Conservation (phyloP, 2,888 invertebrate species). For the Sisyra terminalis region DNA sequence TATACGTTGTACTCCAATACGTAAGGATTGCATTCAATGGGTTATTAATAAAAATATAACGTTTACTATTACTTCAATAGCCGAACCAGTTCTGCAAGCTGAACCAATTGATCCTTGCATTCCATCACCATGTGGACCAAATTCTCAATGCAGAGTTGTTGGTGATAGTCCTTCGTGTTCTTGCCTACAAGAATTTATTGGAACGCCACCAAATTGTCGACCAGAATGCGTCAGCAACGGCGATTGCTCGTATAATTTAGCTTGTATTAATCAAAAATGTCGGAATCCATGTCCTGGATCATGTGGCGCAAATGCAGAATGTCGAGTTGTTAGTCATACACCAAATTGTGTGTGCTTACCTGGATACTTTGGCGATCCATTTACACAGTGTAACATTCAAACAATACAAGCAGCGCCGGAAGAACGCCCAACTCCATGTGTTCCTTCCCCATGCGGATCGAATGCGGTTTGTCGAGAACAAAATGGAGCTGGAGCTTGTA, state of each 20-base stretch:
- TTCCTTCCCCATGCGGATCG: conserved; percentile 44
- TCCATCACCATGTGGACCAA: conserved; percentile 44
- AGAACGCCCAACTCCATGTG: conserved; percentile 43
- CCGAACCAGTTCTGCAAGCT: not conserved
- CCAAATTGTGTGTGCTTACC: conserved; percentile 38
- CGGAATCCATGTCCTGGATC: conserved; percentile 45
- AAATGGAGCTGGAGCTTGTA: conserved; percentile 46
- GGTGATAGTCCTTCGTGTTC: conserved; percentile 44
- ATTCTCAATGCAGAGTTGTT: conserved; percentile 45
- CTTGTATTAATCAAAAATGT: conserved; percentile 61
- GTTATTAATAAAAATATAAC: not conserved
- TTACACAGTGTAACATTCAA: conserved; percentile 34
- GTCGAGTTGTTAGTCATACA: conserved; percentile 36
- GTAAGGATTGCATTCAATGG: too few species aligned
- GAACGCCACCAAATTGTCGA: conserved; percentile 54
- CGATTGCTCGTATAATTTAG: conserved; percentile 49
- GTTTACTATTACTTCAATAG: conserved; percentile 19
- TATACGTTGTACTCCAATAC: conserved; percentile 24
- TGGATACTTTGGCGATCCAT: conserved; percentile 39
- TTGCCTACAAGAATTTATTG: conserved; percentile 55
- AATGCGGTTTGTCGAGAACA: conserved; percentile 45
- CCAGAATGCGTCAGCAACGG: conserved; percentile 63
- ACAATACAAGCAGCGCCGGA: conserved; percentile 19
- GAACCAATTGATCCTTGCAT: conserved; percentile 29
- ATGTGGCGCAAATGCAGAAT: conserved; percentile 36